These are phyloP conservation scores for Heliocidaris erythrogramma DNA, from an alignment of 35 echinoderm and acorn worm species.

Conservation along the genomic window DNA sequence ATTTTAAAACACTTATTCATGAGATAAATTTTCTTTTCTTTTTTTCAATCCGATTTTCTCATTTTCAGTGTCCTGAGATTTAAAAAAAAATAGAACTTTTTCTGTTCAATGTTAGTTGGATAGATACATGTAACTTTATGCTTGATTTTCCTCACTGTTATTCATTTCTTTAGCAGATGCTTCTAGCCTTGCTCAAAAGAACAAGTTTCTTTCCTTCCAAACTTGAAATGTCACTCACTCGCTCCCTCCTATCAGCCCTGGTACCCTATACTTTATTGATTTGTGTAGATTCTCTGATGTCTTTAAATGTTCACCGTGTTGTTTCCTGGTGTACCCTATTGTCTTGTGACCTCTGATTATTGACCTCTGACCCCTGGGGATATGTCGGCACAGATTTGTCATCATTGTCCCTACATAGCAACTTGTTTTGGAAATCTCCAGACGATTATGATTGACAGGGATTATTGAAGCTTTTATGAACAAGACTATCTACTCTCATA, in stretches of 20 bases:
- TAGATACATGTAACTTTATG: not conserved
- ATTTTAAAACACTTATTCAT: not conserved
- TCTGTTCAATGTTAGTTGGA: not conserved
- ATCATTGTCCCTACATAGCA: not conserved
- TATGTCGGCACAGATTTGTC: not conserved
- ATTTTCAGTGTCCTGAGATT: not conserved
- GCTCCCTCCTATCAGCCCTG: too few species aligned
- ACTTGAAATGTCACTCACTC: not conserved
- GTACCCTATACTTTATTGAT: not conserved
- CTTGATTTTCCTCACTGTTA: not conserved
- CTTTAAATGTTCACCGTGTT: not conserved
- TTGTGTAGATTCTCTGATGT: not conserved
- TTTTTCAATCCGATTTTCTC: not conserved
- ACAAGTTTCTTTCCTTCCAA: not conserved
- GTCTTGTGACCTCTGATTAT: not conserved
- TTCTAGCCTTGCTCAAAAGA: not conserved
- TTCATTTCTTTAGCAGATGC: not conserved
- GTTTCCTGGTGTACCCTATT: not conserved
- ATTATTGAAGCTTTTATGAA: too few species aligned
- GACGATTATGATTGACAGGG: not conserved
- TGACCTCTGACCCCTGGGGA: not conserved
- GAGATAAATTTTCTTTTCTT: not conserved
- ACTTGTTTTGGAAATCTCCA: not conserved
- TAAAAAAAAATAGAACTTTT: not conserved
- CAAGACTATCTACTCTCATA: too few species aligned